Percentiles rank a stretch among this genome's conserved stretches.
These are phyloP conservation scores for Babyrousa celebensis DNA, from an alignment of 2,797 vertebrate genomes.

Conservation along the genomic window DNA sequence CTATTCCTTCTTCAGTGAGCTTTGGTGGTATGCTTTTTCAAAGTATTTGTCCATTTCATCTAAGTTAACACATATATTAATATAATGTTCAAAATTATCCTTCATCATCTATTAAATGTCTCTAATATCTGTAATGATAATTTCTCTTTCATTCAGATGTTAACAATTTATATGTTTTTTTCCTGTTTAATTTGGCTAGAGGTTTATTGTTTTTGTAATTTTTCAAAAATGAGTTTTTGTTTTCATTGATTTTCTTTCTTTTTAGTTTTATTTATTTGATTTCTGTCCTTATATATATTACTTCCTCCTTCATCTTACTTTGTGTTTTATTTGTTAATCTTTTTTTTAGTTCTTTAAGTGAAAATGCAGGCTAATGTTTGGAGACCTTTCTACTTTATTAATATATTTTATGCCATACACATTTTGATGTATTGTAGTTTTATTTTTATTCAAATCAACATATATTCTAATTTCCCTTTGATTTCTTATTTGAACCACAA, in stretches of 20 bases:
- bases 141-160: constrained; percentile 12
- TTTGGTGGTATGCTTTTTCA: constrained; percentile 26
- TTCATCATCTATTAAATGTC: not conserved
- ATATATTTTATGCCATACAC: not conserved
- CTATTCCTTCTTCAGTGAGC: not conserved
- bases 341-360: not conserved
- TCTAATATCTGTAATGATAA: not conserved
- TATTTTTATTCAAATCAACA: not conserved
- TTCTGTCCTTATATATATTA: not conserved
- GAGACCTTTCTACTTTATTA: not conserved
- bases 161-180: not conserved
- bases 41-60: not conserved
- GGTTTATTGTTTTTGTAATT: constrained; percentile 20
- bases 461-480: not conserved
- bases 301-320: not conserved
- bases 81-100: not conserved
- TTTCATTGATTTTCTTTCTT: not conserved
- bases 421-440: not conserved
- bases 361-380: not conserved
- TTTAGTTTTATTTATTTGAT: not conserved
- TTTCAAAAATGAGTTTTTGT: not conserved
- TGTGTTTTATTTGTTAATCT: not conserved
- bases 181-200: not conserved
- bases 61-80: not conserved
- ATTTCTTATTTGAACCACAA: not conserved